phyloP scores from a whole-genome alignment of 2,888 invertebrate genomes.

The Athripsodes cinereus region DNA sequence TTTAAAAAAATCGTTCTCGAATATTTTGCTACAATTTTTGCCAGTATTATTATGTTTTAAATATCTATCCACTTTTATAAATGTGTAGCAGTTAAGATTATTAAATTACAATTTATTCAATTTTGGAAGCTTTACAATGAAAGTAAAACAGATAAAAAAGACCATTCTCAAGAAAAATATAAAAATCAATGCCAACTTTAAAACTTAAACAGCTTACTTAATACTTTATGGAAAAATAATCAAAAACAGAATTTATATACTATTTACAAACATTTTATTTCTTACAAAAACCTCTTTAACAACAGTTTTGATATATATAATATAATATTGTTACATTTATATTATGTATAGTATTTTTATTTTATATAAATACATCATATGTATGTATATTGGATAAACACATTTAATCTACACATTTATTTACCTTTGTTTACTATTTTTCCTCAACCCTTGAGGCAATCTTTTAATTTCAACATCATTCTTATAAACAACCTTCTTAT shows the following conservation, averaged over 20 bases:
- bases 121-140: too few relatives aligned
- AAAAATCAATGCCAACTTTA: too few relatives aligned
- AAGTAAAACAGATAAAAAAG: too few relatives aligned
- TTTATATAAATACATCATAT: not conserved
- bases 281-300: not conserved
- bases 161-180: too few relatives aligned
- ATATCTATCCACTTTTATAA: too few relatives aligned
- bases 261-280: constrained; percentile 2
- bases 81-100: too few relatives aligned
- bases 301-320: not conserved
- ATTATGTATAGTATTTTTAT: not conserved
- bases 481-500: constrained; percentile 39
- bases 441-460: constrained; percentile 14
- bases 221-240: too few relatives aligned
- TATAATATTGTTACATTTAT: not conserved
- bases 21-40: too few relatives aligned
- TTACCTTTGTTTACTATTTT: constrained; percentile 20
- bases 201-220: too few relatives aligned
- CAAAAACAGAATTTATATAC: not conserved
- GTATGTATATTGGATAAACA: not conserved
- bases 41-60: too few relatives aligned
- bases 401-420: not conserved
- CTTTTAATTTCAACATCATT: constrained; percentile 28
- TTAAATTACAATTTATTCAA: not conserved
- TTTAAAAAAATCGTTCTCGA: too few relatives aligned